Evolutionary conservation across 2,797 vertebrate species (phyloP).

Genomic region (Pachyuromys duprasi): DNA sequence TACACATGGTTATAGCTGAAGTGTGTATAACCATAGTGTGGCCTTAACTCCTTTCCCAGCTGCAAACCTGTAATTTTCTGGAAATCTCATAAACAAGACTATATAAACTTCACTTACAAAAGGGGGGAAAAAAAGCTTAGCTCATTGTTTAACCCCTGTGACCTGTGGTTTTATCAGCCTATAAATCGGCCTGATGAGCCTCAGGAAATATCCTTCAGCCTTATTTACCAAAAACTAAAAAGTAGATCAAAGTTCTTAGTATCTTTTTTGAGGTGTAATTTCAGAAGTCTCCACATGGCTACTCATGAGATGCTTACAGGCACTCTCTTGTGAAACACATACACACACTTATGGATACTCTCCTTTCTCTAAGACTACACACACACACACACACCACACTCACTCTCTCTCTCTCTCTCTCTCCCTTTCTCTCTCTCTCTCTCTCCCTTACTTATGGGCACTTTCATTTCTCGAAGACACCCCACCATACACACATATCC

Average conservation of each 20-base stretch:
- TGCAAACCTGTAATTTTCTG: background rate
- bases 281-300: background rate
- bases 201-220: background rate
- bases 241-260: background rate
- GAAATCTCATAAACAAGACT: background rate
- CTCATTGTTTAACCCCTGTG: background rate
- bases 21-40: background rate
- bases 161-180: background rate
- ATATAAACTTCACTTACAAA: background rate
- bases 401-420: too few relatives aligned
- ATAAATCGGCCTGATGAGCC: background rate
- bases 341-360: too few relatives aligned
- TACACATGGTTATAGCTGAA: background rate
- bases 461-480: too few relatives aligned
- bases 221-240: background rate
- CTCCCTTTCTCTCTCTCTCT: too few relatives aligned
- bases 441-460: too few relatives aligned
- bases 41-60: background rate
- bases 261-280: background rate
- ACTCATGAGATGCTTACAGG: background rate
- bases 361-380: background rate
- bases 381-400: background rate
- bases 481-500: too few relatives aligned
- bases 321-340: background rate
- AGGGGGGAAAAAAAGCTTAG: background rate